phyloP scores from a whole-genome alignment of 2,113 vertebrate genomes.

The Chaetodon auriga region DNA sequence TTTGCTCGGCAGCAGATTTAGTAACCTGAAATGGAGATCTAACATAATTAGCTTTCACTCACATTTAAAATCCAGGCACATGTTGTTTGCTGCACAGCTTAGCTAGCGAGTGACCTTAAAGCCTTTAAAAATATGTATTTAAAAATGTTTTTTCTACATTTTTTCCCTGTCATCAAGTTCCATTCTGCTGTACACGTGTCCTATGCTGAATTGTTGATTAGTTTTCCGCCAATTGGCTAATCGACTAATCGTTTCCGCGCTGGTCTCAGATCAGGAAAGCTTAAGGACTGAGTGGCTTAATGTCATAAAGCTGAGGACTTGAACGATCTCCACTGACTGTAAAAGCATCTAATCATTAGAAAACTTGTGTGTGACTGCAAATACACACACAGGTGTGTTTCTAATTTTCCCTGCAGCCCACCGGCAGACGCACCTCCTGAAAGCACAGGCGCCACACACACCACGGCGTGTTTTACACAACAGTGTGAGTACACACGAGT shows the following conservation, averaged over 20 bases:
- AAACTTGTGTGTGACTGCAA: neutral
- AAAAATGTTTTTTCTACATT: neutral
- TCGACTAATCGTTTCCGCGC: neutral
- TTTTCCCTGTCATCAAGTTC: neutral
- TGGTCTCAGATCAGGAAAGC: too few relatives aligned
- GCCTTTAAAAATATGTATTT: too few relatives aligned
- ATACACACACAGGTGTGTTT: neutral
- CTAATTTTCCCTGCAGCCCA: slow-evolving; percentile 9
- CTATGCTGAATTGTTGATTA: neutral
- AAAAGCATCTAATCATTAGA: neutral
- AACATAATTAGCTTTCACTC: slow-evolving; percentile 27
- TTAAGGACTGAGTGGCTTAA: neutral
- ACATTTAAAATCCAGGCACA: neutral
- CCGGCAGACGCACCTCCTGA: neutral
- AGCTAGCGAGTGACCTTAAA: neutral
- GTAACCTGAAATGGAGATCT: slow-evolving; percentile 18
- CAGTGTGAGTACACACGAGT: slow-evolving; percentile 1
- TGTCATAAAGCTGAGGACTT: neutral
- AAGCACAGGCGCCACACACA: too few relatives aligned
- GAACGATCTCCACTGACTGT: neutral
- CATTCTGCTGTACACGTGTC: neutral
- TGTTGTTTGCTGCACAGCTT: slow-evolving; percentile 10
- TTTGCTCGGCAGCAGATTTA: slow-evolving; percentile 38
- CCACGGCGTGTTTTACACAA: neutral
- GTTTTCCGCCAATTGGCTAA: neutral